A percentile compares a stretch with the other conserved stretches of the same genome.
Conservation (phyloP, 1,140 invertebrate genomes). For the Druon quercuslanigerum region DNA sequence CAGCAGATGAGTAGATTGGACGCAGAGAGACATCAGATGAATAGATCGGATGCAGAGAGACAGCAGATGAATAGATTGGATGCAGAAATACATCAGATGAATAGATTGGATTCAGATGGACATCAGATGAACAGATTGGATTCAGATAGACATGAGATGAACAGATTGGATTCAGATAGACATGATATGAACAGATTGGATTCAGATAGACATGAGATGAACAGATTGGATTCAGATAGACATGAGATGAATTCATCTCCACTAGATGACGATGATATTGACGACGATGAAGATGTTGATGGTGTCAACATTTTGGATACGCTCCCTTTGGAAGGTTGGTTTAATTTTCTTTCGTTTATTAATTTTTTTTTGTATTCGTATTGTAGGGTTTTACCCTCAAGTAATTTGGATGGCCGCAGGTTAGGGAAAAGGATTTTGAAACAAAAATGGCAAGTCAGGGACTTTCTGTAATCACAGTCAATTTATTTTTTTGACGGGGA, state of each 20-base stretch:
- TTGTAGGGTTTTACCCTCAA: no score
- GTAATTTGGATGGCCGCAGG: background rate
- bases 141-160: background rate
- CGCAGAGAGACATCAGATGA: constrained; percentile 43
- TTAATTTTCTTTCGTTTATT: background rate
- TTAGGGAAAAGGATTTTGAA: no score
- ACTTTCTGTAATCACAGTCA: no score
- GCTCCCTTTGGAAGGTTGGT: constrained; percentile 71
- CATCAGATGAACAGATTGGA: background rate
- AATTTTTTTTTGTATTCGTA: no score
- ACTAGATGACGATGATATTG: constrained; percentile 59
- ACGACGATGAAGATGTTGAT: constrained; percentile 58
- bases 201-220: constrained; percentile 32
- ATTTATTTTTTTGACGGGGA: no score
- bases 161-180: constrained; percentile 49
- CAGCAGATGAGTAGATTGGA: constrained; percentile 31
- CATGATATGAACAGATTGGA: no score
- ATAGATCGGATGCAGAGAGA: constrained; percentile 31
- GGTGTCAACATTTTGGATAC: constrained; percentile 72
- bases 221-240: constrained; percentile 49
- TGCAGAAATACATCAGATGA: background rate
- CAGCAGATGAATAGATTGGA: constrained; percentile 49
- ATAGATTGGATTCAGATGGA: background rate
- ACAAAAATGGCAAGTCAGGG: no score
- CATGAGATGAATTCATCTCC: background rate